Conservation (phyloP, 2,113 vertebrate genomes). For the Podilymbus podiceps region DNA sequence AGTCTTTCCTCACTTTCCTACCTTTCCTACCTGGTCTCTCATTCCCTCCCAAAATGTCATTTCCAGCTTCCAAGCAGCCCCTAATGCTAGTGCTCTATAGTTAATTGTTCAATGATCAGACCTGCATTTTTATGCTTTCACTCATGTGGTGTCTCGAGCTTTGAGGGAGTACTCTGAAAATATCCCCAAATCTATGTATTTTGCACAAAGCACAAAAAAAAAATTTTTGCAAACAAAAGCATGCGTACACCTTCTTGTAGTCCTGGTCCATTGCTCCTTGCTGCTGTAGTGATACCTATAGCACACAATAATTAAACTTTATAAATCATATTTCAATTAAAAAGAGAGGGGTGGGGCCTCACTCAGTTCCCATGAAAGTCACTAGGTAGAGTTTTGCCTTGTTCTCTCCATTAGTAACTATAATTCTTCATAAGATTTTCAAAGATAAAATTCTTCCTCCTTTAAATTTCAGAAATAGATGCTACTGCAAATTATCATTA, state of each 20-base stretch:
- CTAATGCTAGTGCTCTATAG: background rate
- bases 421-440: background rate
- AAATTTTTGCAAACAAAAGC: background rate
- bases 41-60: background rate
- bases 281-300: background rate
- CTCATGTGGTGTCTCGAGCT: background rate
- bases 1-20: background rate
- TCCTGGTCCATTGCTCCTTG: background rate
- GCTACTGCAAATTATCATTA: background rate
- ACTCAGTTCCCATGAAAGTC: background rate
- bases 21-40: background rate
- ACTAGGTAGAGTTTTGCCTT: background rate
- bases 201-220: background rate
- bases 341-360: background rate
- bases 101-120: background rate
- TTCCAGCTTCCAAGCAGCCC: background rate
- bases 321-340: background rate
- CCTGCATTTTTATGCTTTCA: background rate
- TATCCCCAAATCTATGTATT: background rate
- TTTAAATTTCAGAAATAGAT: background rate
- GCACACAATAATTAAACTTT: background rate
- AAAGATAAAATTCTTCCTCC: background rate
- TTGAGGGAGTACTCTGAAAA: background rate
- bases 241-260: background rate
- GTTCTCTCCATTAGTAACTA: background rate